Percentiles rank a stretch among this genome's conserved stretches.
phyloP scores from a whole-genome alignment of 2,888 invertebrate genomes.

The Drosophila greeni region DNA sequence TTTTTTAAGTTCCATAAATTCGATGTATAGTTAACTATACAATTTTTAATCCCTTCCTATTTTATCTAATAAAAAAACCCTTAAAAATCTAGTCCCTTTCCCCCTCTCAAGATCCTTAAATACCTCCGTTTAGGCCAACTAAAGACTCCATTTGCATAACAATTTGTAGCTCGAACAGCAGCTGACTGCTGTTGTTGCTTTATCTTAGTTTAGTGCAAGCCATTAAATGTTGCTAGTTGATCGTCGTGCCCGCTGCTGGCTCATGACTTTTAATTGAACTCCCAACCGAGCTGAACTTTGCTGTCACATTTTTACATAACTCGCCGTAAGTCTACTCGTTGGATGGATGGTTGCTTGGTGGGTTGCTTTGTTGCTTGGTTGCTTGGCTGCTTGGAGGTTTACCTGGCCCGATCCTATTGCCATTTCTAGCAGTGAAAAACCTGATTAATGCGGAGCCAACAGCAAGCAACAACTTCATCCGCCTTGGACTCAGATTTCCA shows the following conservation, averaged over 20 bases:
- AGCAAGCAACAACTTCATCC: constrained; percentile 59
- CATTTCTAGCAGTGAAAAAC: constrained; percentile 43
- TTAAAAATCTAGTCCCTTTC: not conserved
- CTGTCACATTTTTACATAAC: constrained; percentile 53
- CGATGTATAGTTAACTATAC: no score
- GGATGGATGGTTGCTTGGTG: not conserved
- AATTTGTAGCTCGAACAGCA: constrained; percentile 39
- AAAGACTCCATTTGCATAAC: constrained; percentile 46
- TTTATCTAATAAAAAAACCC: no score
- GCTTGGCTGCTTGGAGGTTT: not conserved
- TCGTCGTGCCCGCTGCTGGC: constrained; percentile 40
- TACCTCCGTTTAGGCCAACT: constrained; percentile 14
- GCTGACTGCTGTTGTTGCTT: constrained; percentile 18
- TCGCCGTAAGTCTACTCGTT: constrained; percentile 7
- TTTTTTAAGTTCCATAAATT: not conserved
- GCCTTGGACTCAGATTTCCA: constrained; percentile 32
- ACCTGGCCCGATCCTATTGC: constrained; percentile 31
- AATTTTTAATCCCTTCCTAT: no score
- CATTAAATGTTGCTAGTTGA: constrained; percentile 20
- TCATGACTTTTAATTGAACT: constrained; percentile 54
- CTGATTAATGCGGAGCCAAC: constrained; percentile 56
- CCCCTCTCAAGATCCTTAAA: constrained; percentile 5
- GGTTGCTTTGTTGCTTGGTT: not conserved
- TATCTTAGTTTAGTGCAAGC: constrained; percentile 32
- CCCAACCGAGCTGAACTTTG: constrained; percentile 49